Base-by-base conservation (phyloP, 2,888 invertebrate species). In the Piscicola geometra region DNA sequence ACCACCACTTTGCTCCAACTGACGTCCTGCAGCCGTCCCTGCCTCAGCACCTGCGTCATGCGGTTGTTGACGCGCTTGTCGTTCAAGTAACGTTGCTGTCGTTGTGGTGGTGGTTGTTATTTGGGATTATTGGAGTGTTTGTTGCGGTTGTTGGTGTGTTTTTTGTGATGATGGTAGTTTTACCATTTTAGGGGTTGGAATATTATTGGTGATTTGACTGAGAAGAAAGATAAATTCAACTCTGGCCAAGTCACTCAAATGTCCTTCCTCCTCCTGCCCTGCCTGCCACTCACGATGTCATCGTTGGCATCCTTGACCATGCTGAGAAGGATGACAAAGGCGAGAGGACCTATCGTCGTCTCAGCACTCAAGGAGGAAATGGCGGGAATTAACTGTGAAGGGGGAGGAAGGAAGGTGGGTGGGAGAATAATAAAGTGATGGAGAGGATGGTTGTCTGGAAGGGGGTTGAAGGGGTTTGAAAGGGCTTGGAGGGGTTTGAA, bases 51-150 rank as follows among this genome's bases (percentile, higher is more conserved):
- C 84, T 91, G 91, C 25, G 96, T 95, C 76, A 80, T 77, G 81
- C 99, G 89, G 87, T 95, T 96, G 89, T 99, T 99, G 80, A 97
- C 98, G 87, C 94, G 94, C 75, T 92, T 93, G 88, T 99, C 99
- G 87, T 94, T 98, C 84, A 93, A 90, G 87, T 99, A 98, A 83
- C 98, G 91, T 94, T 97, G 95, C 98, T 98, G 66, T 21, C 28
- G 5, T 9, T 47, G 50, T 9, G 5, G 60, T 5, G 60, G 60
- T 5, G 21, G 60, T 56, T 56, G 60, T 15, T 56, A 5, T 3
- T 9, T 5, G 60, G 25, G 60, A n/a, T 25, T 41, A 15, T 41
- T 5, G 15, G 41, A 41, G 41, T 56, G 60, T 18, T 56, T 9
- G 60, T 56, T 18, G 21, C 5, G 41, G 41, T 41, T 41, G 41